These are phyloP conservation scores for Diadophis punctatus DNA, from an alignment of 2,113 vertebrate species.

Conservation along the genomic window DNA sequence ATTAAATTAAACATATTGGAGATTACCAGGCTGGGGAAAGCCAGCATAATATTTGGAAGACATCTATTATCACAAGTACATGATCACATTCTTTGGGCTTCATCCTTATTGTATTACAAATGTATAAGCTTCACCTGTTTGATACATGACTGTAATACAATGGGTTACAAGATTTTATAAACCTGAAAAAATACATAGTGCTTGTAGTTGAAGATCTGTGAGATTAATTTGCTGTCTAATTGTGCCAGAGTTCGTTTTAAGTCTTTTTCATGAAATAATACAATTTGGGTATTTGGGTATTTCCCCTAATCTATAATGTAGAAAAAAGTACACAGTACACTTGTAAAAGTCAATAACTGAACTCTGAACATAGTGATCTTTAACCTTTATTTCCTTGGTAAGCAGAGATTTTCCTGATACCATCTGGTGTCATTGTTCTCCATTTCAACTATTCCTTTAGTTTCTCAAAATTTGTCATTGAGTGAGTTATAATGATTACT, in stretches of 20 bases:
- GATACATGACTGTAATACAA: neutral
- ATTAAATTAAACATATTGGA: too few species aligned
- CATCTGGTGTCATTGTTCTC: constrained; percentile 47
- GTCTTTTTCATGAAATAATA: neutral
- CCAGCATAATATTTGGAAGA: neutral
- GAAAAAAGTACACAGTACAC: constrained; percentile 2
- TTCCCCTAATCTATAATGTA: constrained; percentile 10
- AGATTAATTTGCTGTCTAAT: neutral
- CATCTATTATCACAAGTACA: neutral
- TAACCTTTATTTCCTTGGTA: constrained; percentile 44
- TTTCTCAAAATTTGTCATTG: accelerated
- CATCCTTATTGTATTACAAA: neutral
- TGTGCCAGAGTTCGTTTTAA: neutral
- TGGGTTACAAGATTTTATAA: neutral
- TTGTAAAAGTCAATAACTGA: constrained; percentile 60
- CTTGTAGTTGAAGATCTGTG: neutral
- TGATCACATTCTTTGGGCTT: neutral
- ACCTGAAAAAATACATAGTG: neutral
- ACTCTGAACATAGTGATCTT: constrained; percentile 62
- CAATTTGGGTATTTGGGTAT: neutral
- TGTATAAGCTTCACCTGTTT: neutral
- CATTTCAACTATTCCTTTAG: constrained; percentile 6
- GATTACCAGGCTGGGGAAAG: neutral
- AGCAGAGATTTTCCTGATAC: constrained; percentile 43
- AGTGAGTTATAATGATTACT: neutral